phyloP scores from a whole-genome alignment of 2,888 invertebrate species.

The Malthinus seriepunctatus region DNA sequence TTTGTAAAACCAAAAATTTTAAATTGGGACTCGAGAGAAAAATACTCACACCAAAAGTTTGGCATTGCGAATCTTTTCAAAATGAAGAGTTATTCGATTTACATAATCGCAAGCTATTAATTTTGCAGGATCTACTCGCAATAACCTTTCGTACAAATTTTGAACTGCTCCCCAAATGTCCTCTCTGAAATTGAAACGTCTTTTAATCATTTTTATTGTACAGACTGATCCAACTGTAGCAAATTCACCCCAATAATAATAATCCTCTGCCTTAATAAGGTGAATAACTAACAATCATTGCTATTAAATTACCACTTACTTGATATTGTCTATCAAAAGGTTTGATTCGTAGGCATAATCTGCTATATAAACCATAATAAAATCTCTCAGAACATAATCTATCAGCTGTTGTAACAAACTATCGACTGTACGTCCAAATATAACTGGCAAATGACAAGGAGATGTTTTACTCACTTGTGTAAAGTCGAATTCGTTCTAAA shows the following conservation, averaged over 20 bases:
- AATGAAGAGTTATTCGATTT: conserved; percentile 79
- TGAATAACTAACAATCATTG: no score
- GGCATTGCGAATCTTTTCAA: conserved; percentile 81
- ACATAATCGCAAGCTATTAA: conserved; percentile 83
- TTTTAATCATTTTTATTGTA: no score
- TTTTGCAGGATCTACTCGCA: conserved; percentile 79
- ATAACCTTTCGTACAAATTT: conserved; percentile 72
- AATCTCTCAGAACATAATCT: conserved; percentile 79
- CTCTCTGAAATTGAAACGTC: conserved; percentile 62
- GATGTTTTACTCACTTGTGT: conserved; percentile 32
- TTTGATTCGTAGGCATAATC: conserved; percentile 60
- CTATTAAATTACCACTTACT: conserved; percentile 45
- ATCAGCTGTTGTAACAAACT: conserved; percentile 80
- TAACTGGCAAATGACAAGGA: conserved; percentile 66
- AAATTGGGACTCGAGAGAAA: no score
- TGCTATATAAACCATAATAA: conserved; percentile 75
- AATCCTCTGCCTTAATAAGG: no score
- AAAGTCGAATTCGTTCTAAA: conserved; percentile 46
- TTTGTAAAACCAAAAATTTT: not conserved
- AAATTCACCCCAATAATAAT: no score
- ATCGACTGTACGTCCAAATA: conserved; percentile 83
- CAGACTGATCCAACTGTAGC: no score
- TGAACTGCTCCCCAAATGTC: conserved; percentile 83
- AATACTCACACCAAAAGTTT: conserved; percentile 72
- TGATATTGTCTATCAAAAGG: conserved; percentile 55